Conservation (phyloP, 92 coral and sea anemone genomes). For the Palythoa grandiflora region DNA sequence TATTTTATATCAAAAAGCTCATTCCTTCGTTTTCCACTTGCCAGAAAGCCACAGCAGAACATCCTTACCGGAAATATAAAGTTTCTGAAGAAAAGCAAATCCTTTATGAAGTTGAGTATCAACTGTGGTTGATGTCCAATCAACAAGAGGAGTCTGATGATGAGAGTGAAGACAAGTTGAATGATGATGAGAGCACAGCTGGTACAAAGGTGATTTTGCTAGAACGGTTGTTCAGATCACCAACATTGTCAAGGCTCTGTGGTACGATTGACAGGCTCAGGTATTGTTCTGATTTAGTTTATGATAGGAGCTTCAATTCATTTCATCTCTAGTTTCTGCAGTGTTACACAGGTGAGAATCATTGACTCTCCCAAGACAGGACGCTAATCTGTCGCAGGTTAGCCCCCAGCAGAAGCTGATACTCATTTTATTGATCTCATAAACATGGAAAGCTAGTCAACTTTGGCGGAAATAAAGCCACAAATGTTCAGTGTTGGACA, state of each 20-base stretch:
- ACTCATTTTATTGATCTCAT: no score
- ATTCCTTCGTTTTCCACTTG: neutral
- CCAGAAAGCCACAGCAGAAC: constrained; percentile 72
- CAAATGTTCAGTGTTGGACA: no score
- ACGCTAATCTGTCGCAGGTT: no score
- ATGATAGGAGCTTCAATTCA: no score
- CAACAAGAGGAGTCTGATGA: constrained; percentile 45
- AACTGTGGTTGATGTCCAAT: constrained; percentile 71
- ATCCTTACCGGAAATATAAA: constrained; percentile 73
- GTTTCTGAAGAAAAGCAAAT: constrained; percentile 76
- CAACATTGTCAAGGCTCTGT: constrained; percentile 72
- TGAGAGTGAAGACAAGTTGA: constrained; percentile 28
- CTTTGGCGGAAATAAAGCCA: no score
- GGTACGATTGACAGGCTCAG: constrained; percentile 66
- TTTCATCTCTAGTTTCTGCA: no score
- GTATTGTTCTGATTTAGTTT: constrained; percentile 28
- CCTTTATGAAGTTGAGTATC: constrained; percentile 74
- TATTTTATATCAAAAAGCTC: neutral
- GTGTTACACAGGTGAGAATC: no score
- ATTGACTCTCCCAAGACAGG: no score
- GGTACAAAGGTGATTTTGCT: constrained; percentile 62
- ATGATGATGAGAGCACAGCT: constrained; percentile 14
- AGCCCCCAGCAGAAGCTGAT: no score
- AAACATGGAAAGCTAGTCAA: no score
- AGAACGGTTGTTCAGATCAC: constrained; percentile 71